Conservation (phyloP, 2,797 vertebrate species). For the Pantherophis vulpinus region DNA sequence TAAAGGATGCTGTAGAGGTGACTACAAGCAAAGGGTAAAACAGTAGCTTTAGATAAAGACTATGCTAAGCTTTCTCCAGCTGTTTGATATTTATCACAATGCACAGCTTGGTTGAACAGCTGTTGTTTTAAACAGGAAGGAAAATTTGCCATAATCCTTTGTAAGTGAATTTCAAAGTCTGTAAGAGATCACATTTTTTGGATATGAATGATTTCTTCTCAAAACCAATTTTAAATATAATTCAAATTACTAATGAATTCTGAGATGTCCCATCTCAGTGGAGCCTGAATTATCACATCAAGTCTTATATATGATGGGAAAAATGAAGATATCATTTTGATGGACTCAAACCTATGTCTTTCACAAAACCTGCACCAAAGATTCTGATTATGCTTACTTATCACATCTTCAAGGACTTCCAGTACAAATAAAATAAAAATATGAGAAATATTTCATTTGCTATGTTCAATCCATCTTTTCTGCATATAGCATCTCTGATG, state of each 20-base stretch:
- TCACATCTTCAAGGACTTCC: not conserved
- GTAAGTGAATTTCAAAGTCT: not conserved
- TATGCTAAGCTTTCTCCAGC: not conserved
- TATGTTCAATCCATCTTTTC: not conserved
- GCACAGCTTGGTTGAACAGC: not conserved
- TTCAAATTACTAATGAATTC: not conserved
- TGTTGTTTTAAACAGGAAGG: not conserved
- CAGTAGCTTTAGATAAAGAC: fast-evolving
- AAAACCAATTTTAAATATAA: not conserved
- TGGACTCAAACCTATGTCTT: not conserved
- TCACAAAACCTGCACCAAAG: not conserved
- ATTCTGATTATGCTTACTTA: not conserved
- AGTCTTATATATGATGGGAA: not conserved
- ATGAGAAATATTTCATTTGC: not conserved
- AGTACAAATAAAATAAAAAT: not conserved
- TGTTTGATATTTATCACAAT: not conserved
- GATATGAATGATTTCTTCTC: not conserved
- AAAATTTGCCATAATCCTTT: not conserved
- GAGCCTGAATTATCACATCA: not conserved
- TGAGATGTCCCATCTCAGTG: not conserved
- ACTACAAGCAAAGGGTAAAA: constrained; percentile 6
- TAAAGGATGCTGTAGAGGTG: not conserved
- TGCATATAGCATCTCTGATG: not conserved
- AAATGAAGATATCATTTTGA: not conserved
- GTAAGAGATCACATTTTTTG: not conserved